Percentiles rank a stretch among this genome's conserved stretches.
Conservation (phyloP, 2,888 invertebrate genomes). For the Dromius quadrimaculatus region DNA sequence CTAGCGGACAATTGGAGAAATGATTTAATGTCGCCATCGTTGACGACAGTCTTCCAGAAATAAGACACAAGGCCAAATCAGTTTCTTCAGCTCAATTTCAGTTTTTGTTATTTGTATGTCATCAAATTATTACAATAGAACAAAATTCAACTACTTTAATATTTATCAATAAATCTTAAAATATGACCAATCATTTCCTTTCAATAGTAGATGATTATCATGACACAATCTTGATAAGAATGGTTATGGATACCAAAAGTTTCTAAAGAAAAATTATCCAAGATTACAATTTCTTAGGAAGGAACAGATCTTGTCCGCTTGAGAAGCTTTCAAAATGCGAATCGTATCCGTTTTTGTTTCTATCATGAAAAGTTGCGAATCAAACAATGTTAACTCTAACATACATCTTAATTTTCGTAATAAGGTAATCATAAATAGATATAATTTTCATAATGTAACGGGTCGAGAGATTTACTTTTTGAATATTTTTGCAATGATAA, state of each 20-base stretch:
- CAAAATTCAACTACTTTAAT: not conserved
- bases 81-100: too few relatives aligned
- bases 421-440: slow-evolving; percentile 26
- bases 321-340: slow-evolving; percentile 10
- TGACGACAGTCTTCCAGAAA: too few relatives aligned
- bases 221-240: not conserved
- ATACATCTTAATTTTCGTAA: slow-evolving; percentile 41
- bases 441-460: too few relatives aligned
- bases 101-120: too few relatives aligned
- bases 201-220: not conserved
- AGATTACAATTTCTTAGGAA: not conserved
- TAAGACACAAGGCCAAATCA: too few relatives aligned
- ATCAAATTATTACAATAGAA: not conserved
- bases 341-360: not conserved
- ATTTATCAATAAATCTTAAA: not conserved
- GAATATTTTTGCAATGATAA: too few relatives aligned
- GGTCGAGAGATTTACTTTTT: too few relatives aligned
- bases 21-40: too few relatives aligned
- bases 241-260: not conserved
- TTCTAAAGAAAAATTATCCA: not conserved
- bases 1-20: too few relatives aligned
- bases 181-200: not conserved
- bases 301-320: slow-evolving; percentile 3
- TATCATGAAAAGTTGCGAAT: not conserved
- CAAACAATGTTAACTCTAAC: slow-evolving; percentile 45